Conservation (phyloP, 2,113 vertebrate genomes). For the Hemichromis elongatus region DNA sequence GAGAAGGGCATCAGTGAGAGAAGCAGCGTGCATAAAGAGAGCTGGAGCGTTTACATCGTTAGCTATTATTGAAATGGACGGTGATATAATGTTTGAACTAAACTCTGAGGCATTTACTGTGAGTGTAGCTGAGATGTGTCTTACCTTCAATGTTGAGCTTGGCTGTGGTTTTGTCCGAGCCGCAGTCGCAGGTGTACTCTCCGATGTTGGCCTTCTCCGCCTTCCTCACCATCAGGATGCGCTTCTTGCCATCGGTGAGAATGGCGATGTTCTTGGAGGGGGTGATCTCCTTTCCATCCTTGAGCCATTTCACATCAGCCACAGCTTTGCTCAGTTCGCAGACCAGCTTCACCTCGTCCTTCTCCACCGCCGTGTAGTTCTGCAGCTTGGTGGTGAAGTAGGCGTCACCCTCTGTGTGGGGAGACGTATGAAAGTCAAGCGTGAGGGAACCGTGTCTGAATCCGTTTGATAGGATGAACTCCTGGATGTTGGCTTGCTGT, state of each 20-base stretch:
- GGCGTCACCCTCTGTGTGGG: conserved; percentile 86
- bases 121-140: neutral
- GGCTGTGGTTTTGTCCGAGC: conserved; percentile 89
- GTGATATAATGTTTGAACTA: neutral
- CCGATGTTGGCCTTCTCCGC: conserved; percentile 90
- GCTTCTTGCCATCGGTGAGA: conserved; percentile 86
- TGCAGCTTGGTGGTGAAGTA: conserved; percentile 95
- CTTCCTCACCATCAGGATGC: conserved; percentile 86
- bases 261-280: conserved; percentile 87
- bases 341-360: conserved; percentile 88
- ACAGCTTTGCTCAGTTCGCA: conserved; percentile 92
- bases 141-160: conserved; percentile 92
- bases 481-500: neutral
- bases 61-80: neutral
- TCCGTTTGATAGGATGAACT: neutral
- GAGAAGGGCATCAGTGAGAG: neutral
- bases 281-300: conserved; percentile 86
- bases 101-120: neutral
- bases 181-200: conserved; percentile 92
- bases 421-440: neutral
- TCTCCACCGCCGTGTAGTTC: conserved; percentile 94
- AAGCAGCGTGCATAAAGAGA: neutral
- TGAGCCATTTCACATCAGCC: conserved; percentile 94
- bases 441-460: neutral
- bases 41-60: neutral